Evolutionary conservation across 2,888 invertebrate genomes (phyloP).

Genomic region (Platypus cylindrus): DNA sequence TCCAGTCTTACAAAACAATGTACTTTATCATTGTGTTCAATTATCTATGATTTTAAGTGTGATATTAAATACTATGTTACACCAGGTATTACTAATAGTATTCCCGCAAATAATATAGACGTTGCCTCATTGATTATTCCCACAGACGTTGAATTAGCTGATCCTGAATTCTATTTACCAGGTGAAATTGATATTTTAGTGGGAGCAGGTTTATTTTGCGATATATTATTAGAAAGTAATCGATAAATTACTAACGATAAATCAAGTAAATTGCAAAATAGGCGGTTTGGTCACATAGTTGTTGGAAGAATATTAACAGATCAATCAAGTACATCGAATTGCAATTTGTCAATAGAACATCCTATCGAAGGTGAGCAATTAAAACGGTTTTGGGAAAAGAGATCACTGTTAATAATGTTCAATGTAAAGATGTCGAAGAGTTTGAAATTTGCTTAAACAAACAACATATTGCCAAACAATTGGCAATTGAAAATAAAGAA

Average conservation of each 20-base stretch:
- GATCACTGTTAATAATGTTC: neutral
- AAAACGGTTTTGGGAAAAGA: constrained; percentile 8
- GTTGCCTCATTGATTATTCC: constrained; percentile 5
- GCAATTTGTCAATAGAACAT: constrained; percentile 7
- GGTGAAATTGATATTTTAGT: constrained; percentile 10
- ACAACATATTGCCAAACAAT: too few species aligned
- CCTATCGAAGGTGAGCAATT: constrained; percentile 10
- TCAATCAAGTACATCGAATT: constrained; percentile 1
- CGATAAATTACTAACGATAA: constrained; percentile 8
- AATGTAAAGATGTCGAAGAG: constrained; percentile 2
- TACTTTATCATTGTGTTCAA: too few species aligned
- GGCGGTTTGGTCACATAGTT: constrained; percentile 10
- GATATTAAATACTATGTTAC: constrained; percentile 7
- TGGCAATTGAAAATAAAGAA: constrained; percentile 17
- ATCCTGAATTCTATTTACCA: constrained; percentile 8
- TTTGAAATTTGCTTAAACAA: too few species aligned
- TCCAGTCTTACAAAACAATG: too few species aligned
- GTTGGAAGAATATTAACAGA: constrained; percentile 4
- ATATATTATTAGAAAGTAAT: constrained; percentile 8
- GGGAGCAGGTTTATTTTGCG: constrained; percentile 11
- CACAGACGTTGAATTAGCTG: constrained; percentile 7
- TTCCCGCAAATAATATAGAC: constrained; percentile 4
- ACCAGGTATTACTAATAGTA: constrained; percentile 8
- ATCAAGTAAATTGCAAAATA: constrained; percentile 8
- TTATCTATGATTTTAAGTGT: constrained; percentile 3